Evolutionary conservation across 2,888 invertebrate species (phyloP), one percentile per base, ranked within the genome.

Genomic region (Epinotia demarniana): DNA sequence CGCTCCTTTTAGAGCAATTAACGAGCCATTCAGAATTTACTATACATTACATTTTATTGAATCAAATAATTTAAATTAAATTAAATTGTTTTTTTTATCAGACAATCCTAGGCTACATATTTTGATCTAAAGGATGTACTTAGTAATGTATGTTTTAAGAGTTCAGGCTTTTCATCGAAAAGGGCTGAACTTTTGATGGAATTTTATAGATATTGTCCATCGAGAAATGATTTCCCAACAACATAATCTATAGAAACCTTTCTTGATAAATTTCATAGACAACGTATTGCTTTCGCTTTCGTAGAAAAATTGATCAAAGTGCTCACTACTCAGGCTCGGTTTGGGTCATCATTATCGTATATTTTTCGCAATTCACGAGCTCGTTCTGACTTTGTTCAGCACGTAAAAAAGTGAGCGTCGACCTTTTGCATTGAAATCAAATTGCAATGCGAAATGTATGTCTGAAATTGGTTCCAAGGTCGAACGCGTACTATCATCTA

Each of bases 231-330:
- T 33, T 6, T 33, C 6, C 33, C 33, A 33, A 33, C 33, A 33
- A 8, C 16, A n/a, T 69, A 19, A 33, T 70, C 5, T 49, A 12
- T n/a, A 53, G n/a, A 53, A 53, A 6, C 6, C n/a, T 53, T 8
- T 53, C 13, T 53, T 53, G 86, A 85, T 84, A 81, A 81, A 78
- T 75, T 80, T 84, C 84, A 85, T 85, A 79, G 80, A 85, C 84
- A 86, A 85, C 82, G 85, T 86, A 85, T 86, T 81, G 83, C 83
- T 82, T 82, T 82, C 13, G 12, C 5, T 53, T 53, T 53, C 80
- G 78, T 79, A 82, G 81, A 81, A 80, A 85, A 84, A 86, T 86
- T 86, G 86, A 86, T 84, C 84, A 84, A 82, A 82, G 55, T 82
- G 77, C 78, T 53, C n/a, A 16, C 16, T 49, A 49, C 53, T 53